These are phyloP conservation scores for Leuciscus waleckii DNA, from an alignment of 2,797 vertebrate species.

Conservation along the genomic window DNA sequence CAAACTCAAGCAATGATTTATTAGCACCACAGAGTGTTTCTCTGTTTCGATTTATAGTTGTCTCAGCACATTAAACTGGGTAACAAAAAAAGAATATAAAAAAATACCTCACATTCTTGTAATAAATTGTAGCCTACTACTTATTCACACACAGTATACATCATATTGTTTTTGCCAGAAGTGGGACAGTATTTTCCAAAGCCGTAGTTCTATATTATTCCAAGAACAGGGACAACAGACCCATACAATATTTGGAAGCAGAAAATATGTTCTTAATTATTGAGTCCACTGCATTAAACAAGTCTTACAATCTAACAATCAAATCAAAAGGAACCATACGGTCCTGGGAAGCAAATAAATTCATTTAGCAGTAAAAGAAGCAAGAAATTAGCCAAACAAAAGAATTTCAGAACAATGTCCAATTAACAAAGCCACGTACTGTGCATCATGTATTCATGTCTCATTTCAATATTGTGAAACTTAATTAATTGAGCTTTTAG, in stretches of 20 bases:
- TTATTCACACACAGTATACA: not conserved
- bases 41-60: not conserved
- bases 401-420: slow-evolving; percentile 36
- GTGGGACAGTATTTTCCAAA: not conserved
- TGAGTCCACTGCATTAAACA: slow-evolving; percentile 8
- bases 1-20: not conserved
- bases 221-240: not conserved
- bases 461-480: slow-evolving; percentile 34
- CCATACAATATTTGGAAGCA: not conserved
- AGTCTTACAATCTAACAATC: not conserved
- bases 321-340: slow-evolving; percentile 3
- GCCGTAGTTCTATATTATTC: not conserved
- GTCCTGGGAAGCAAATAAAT: slow-evolving; percentile 15
- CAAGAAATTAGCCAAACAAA: slow-evolving; percentile 20
- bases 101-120: not conserved
- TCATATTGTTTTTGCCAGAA: not conserved
- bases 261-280: slow-evolving; percentile 13
- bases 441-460: slow-evolving; percentile 20
- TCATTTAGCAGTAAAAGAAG: slow-evolving; percentile 11
- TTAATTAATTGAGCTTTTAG: slow-evolving; percentile 47
- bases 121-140: not conserved
- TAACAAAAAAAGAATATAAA: not conserved
- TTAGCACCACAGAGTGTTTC: not conserved
- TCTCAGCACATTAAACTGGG: not conserved
- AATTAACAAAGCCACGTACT: slow-evolving; percentile 43